Evolutionary conservation across 2,113 vertebrate species (phyloP).

Genomic region (Proterorhinus semilunaris): DNA sequence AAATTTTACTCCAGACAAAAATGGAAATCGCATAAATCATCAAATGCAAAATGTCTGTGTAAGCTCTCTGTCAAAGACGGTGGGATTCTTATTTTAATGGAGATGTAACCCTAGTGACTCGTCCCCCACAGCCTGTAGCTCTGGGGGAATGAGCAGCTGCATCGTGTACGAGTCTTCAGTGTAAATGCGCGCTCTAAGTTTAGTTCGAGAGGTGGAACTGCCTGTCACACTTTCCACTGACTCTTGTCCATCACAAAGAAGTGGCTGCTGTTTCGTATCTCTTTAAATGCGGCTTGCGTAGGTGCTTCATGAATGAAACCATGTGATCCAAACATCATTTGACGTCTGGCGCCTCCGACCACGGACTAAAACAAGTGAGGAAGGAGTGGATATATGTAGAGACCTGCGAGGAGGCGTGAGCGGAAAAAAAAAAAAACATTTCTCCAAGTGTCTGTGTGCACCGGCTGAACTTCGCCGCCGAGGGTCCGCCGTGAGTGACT

Average conservation of each 20-base stretch:
- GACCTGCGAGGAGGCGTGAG: slow-evolving; percentile 69
- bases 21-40: too few species aligned
- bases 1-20: too few species aligned
- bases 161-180: background rate
- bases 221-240: slow-evolving; percentile 47
- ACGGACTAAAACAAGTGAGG: slow-evolving; percentile 68
- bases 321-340: slow-evolving; percentile 94
- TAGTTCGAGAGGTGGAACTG: slow-evolving; percentile 39
- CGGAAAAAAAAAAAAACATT: slow-evolving; percentile 46
- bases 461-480: slow-evolving; percentile 34
- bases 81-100: background rate
- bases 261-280: slow-evolving; percentile 52
- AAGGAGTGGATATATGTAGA: slow-evolving; percentile 67
- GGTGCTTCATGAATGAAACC: slow-evolving; percentile 93
- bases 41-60: too few species aligned
- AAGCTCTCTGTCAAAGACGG: background rate
- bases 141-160: background rate
- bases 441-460: slow-evolving; percentile 51
- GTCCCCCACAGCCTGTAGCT: background rate
- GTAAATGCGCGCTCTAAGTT: slow-evolving; percentile 40
- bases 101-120: background rate
- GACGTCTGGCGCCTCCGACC: slow-evolving; percentile 80
- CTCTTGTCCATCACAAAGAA: slow-evolving; percentile 48
- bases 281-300: slow-evolving; percentile 79
- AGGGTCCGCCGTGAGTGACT: slow-evolving; percentile 45